phyloP scores from a whole-genome alignment of 2,797 vertebrate genomes.

The Gambelia wislizenii region DNA sequence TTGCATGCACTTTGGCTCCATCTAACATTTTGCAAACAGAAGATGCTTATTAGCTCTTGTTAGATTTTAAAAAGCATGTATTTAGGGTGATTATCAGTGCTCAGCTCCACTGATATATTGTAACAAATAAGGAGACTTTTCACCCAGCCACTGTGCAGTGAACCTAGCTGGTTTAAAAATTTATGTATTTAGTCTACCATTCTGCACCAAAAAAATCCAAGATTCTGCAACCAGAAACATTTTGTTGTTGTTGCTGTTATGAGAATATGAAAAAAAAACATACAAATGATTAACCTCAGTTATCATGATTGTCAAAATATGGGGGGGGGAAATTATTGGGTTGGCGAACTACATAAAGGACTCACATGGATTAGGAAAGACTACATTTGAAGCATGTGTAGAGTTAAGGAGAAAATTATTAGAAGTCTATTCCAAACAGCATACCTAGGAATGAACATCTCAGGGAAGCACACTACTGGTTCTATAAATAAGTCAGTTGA shows the following conservation, averaged over 20 bases:
- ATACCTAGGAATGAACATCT: not conserved
- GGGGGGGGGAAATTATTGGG: not conserved
- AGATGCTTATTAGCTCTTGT: conserved; percentile 63
- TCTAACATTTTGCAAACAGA: conserved; percentile 58
- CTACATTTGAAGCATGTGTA: not conserved
- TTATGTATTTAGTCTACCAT: not conserved
- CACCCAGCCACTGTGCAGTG: not conserved
- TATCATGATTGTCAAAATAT: not conserved
- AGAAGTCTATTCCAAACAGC: not conserved
- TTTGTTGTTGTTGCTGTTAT: not conserved
- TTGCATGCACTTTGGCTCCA: conserved; percentile 58
- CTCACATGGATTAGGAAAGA: not conserved
- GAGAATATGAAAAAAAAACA: not conserved
- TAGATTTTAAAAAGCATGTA: conserved; percentile 48
- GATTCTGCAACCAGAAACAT: not conserved
- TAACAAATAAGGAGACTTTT: conserved; percentile 38
- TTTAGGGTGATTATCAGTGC: conserved; percentile 57
- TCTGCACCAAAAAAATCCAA: not conserved
- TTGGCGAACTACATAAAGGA: not conserved
- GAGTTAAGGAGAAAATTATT: not conserved
- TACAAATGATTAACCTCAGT: not conserved
- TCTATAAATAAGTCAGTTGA: not conserved
- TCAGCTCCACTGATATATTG: conserved; percentile 3
- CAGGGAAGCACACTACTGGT: not conserved
- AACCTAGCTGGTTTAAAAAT: not conserved